Conservation (phyloP, 1,140 invertebrate genomes). For the Apis cerana region DNA sequence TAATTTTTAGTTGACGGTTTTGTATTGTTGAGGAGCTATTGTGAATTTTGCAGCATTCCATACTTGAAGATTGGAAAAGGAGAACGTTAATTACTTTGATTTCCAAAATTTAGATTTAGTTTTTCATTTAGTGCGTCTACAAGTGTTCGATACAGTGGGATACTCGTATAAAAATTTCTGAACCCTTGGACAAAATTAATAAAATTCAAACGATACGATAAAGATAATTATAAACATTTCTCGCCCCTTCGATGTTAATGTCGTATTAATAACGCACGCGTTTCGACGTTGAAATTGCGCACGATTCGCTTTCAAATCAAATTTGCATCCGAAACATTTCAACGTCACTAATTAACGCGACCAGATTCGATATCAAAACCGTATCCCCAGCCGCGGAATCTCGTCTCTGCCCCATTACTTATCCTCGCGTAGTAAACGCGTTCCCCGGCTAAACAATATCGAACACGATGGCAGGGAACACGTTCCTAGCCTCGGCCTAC, state of each 20-base stretch:
- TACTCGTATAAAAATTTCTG: no score
- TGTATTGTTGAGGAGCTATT: not conserved
- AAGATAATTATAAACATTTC: no score
- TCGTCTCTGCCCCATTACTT: conserved; percentile 5
- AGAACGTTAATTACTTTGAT: not conserved
- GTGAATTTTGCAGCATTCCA: not conserved
- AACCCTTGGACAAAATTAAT: no score
- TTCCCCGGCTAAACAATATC: conserved; percentile 44
- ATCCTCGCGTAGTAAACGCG: conserved; percentile 6
- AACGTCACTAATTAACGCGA: not conserved
- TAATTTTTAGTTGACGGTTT: not conserved
- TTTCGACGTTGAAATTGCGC: not conserved
- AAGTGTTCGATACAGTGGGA: no score
- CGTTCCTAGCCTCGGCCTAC: conserved; percentile 28
- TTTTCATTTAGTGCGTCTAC: no score
- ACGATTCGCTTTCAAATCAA: not conserved
- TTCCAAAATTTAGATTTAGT: no score
- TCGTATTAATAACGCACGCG: no score
- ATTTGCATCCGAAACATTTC: not conserved
- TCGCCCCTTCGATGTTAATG: no score
- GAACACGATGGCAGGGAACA: conserved; percentile 40
- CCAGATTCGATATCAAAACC: not conserved
- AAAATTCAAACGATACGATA: no score
- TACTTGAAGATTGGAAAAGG: not conserved
- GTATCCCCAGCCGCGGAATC: not conserved